Conservation (phyloP, 1,140 invertebrate genomes). For the Leptinotarsa undecemlineata region DNA sequence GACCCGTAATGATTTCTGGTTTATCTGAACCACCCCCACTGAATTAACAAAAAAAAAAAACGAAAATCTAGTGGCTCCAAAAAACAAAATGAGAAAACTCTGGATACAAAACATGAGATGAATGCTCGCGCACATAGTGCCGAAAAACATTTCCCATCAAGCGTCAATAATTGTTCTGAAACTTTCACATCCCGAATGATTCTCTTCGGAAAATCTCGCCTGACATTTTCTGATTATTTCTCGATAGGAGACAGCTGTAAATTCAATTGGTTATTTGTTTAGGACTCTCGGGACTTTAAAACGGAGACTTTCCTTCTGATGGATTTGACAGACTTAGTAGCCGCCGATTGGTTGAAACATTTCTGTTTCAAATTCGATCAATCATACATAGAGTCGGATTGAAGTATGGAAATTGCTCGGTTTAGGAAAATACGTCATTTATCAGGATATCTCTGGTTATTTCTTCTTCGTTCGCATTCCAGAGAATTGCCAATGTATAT, state of each 20-base stretch:
- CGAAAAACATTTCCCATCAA: constrained; percentile 9
- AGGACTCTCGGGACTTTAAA: not conserved
- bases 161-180: constrained; percentile 11
- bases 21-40: not conserved
- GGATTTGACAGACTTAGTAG: not conserved
- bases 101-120: not conserved
- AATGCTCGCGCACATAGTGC: constrained; percentile 9
- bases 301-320: not conserved
- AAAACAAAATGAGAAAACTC: constrained; percentile 5
- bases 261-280: not conserved
- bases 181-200: not conserved
- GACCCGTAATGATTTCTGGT: no score
- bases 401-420: not conserved
- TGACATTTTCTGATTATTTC: no score
- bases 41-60: constrained; percentile 10
- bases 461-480: no score
- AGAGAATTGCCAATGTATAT: no score
- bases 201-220: not conserved
- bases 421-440: no score
- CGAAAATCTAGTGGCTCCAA: constrained; percentile 1
- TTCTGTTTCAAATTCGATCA: not conserved
- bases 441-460: no score
- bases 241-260: not conserved
- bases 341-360: not conserved
- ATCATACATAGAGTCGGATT: not conserved